phyloP scores from a whole-genome alignment of 2,113 vertebrate genomes.

The Azemiops feae region DNA sequence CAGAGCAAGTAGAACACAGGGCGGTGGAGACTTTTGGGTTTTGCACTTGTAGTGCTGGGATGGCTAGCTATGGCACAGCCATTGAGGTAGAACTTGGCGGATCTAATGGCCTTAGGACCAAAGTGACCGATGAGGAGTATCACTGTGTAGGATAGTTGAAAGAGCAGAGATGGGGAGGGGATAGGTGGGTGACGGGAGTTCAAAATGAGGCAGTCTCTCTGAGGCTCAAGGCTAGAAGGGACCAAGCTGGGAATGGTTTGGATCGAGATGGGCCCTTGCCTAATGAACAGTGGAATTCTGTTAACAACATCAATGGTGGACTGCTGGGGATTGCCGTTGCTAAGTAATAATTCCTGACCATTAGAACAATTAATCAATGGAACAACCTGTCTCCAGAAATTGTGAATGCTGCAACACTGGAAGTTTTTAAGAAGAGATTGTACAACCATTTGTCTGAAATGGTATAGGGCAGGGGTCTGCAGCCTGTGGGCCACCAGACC shows the following conservation, averaged over 20 bases:
- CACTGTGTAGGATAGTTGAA: not conserved
- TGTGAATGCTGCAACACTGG: too few species aligned
- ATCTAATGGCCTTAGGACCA: not conserved
- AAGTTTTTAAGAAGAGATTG: too few species aligned
- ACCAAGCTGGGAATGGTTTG: not conserved
- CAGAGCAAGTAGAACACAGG: not conserved
- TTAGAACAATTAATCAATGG: too few species aligned
- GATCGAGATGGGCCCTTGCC: not conserved
- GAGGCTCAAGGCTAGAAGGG: not conserved
- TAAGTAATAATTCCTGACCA: not conserved
- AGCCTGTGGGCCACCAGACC: too few species aligned
- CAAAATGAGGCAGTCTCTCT: not conserved
- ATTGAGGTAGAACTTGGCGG: not conserved
- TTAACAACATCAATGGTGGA: not conserved
- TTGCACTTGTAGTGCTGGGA: not conserved
- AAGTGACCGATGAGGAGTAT: not conserved
- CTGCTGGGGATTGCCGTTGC: not conserved
- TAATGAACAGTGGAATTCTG: not conserved
- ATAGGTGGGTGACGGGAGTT: not conserved
- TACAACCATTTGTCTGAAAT: too few species aligned
- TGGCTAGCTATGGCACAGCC: not conserved
- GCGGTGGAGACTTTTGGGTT: not conserved
- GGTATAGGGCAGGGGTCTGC: too few species aligned
- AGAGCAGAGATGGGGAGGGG: not conserved
- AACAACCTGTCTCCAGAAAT: too few species aligned